A percentile compares a stretch with the other conserved stretches of the same genome.
Evolutionary conservation across 2,888 invertebrate genomes (phyloP).

Genomic region (Lasioglossum marginatum): DNA sequence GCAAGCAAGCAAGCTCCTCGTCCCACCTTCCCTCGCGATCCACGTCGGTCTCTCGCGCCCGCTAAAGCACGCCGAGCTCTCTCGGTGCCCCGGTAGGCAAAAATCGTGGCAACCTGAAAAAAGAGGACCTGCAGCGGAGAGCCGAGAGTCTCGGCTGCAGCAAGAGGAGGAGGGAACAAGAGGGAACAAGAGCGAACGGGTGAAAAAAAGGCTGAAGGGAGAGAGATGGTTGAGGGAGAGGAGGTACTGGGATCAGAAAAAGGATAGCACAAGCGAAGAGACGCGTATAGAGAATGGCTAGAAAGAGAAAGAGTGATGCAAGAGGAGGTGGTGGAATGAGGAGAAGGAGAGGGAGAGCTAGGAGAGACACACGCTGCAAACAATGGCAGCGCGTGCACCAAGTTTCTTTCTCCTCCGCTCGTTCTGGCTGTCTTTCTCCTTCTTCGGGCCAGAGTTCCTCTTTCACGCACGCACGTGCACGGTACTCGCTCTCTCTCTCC

Average conservation of each 20-base stretch:
- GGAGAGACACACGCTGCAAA: conserved; percentile 82
- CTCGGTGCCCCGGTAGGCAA: conserved; percentile 69
- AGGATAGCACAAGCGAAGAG: conserved; percentile 31
- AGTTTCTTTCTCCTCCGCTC: conserved; percentile 63
- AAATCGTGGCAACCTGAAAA: conserved; percentile 68
- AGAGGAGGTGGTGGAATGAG: neutral
- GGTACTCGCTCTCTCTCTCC: conserved; percentile 40
- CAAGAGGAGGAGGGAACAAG: too few relatives aligned
- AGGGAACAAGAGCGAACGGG: conserved; percentile 56
- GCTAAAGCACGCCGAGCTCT: conserved; percentile 34
- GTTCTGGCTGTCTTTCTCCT: conserved; percentile 57
- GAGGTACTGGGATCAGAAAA: conserved; percentile 37
- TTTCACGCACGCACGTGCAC: conserved; percentile 37
- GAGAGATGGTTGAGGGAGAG: conserved; percentile 25
- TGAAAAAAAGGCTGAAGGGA: conserved; percentile 37
- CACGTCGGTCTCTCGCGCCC: conserved; percentile 21
- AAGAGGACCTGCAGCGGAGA: conserved; percentile 55
- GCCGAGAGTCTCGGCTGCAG: conserved; percentile 39
- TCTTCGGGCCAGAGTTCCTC: conserved; percentile 26
- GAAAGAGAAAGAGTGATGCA: neutral
- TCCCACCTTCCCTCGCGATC: conserved; percentile 15
- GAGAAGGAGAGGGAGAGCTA: conserved; percentile 35
- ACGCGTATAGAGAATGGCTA: conserved; percentile 23
- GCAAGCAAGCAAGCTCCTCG: neutral
- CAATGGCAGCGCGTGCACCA: conserved; percentile 83